phyloP scores from a whole-genome alignment of 2,797 vertebrate species.

The Odontamblyopus rebecca region DNA sequence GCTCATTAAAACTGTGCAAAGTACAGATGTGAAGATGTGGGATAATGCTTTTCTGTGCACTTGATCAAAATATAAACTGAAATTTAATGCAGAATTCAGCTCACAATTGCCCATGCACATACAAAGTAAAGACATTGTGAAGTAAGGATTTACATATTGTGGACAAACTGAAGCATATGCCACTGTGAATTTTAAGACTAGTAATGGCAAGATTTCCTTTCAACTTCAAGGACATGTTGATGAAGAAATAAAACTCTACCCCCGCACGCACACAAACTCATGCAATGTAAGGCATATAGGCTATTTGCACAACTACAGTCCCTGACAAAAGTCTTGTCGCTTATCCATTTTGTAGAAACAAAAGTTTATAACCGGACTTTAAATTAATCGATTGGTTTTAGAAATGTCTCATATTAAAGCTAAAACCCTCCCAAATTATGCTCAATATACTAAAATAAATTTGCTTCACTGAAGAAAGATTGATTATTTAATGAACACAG shows the following conservation, averaged over 20 bases:
- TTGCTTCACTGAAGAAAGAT: too few species aligned
- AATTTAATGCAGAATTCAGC: not conserved
- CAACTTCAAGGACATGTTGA: not conserved
- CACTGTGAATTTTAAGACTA: not conserved
- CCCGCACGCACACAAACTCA: too few species aligned
- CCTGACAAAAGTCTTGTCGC: too few species aligned
- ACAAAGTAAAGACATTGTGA: not conserved
- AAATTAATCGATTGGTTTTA: too few species aligned
- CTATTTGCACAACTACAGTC: too few species aligned
- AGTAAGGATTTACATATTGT: not conserved
- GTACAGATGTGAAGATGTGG: not conserved
- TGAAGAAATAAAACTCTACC: not conserved
- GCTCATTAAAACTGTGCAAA: slow-evolving; percentile 38
- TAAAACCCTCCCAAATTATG: too few species aligned
- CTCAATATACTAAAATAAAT: too few species aligned
- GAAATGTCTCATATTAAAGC: too few species aligned
- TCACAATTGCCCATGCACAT: not conserved
- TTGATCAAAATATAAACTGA: not conserved
- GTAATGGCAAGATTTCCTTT: not conserved
- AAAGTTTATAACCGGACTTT: too few species aligned
- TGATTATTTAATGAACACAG: too few species aligned
- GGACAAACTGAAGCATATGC: not conserved
- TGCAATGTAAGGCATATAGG: too few species aligned
- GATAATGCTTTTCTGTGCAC: not conserved
- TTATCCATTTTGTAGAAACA: too few species aligned